Conservation (phyloP, 2,113 vertebrate species). For the Circaetus gallicus region DNA sequence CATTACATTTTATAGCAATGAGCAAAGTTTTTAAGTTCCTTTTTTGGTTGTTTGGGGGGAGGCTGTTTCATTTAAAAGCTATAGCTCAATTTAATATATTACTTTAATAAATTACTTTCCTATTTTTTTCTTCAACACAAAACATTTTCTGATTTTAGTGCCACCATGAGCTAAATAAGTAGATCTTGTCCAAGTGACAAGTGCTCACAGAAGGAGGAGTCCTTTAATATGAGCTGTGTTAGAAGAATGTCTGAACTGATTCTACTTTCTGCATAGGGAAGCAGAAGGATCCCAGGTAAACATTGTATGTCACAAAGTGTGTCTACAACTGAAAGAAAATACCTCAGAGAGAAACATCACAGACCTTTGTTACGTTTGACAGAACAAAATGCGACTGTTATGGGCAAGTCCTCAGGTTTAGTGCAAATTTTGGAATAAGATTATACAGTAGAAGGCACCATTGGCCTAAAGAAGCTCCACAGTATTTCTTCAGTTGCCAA, state of each 20-base stretch:
- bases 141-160: background rate
- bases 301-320: background rate
- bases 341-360: background rate
- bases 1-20: conserved; percentile 57
- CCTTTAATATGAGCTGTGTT: background rate
- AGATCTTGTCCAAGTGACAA: background rate
- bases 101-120: conserved; percentile 6
- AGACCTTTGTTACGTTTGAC: background rate
- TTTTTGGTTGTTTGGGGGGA: background rate
- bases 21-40: background rate
- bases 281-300: background rate
- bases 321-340: conserved; percentile 28
- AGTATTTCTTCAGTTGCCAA: background rate
- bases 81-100: background rate
- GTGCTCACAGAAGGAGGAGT: background rate
- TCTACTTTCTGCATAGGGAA: background rate
- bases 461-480: background rate
- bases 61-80: conserved; percentile 1
- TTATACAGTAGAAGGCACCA: background rate
- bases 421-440: background rate
- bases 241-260: background rate
- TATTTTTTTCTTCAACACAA: background rate
- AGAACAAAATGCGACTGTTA: background rate
- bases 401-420: background rate
- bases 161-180: background rate